Percentiles rank a stretch among this genome's conserved stretches.
Conservation (phyloP, 2,888 invertebrate species). For the Agonopterix heracliana region DNA sequence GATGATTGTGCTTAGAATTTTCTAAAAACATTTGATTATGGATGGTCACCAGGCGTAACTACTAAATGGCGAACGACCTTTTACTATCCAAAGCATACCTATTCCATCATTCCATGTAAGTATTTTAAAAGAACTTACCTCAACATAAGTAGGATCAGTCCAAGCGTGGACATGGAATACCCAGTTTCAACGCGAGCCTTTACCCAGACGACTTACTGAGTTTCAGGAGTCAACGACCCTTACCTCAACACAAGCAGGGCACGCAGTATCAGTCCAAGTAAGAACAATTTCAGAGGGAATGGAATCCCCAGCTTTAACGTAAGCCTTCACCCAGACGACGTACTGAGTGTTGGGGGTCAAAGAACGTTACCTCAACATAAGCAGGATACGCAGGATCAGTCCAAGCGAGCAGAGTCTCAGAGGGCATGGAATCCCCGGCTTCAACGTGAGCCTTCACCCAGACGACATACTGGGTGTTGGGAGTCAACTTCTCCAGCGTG, state of each 20-base stretch:
- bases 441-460: conserved; percentile 83
- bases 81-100: too few relatives aligned
- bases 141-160: conserved; percentile 92
- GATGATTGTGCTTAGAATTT: too few relatives aligned
- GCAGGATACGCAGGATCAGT: conserved; percentile 92
- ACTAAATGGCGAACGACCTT: too few relatives aligned
- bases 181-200: conserved; percentile 81
- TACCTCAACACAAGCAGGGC: conserved; percentile 91
- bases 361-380: conserved; percentile 82
- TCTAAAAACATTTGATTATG: too few relatives aligned
- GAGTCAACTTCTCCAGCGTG: conserved; percentile 82
- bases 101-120: too few relatives aligned
- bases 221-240: conserved; percentile 58
- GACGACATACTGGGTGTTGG: conserved; percentile 88
- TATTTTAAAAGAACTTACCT: conserved; percentile 77
- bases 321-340: conserved; percentile 85
- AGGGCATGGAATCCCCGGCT: conserved; percentile 84
- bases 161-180: conserved; percentile 84
- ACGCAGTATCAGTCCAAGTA: conserved; percentile 88
- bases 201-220: conserved; percentile 88
- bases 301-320: conserved; percentile 81
- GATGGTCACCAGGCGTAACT: too few relatives aligned
- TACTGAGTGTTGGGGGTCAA: conserved; percentile 85
- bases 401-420: conserved; percentile 90
- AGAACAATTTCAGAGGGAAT: conserved; percentile 65